Evolutionary conservation across 2,797 vertebrate species (phyloP), one percentile per base, ranked within the genome.

Genomic region (Propithecus deckenii): DNA sequence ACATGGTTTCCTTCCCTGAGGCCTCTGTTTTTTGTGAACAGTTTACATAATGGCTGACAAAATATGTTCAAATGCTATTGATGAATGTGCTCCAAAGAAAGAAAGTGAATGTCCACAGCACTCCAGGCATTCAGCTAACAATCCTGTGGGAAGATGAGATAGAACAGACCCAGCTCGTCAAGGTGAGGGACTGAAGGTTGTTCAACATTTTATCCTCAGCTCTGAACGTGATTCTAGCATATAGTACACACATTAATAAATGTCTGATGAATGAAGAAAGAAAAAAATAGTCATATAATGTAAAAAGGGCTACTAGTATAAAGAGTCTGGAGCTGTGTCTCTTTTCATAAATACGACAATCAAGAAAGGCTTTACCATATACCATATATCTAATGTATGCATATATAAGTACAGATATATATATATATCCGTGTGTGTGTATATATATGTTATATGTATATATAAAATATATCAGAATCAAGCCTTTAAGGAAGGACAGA

Each of bases 341-440:
- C 22, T 91, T 93, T 95, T 87, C 67, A 65, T 71, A 96, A 84
- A 35, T 38, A 67, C 46, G 35, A 87, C 11, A 89, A 23, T 35
- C 28, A 79, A 71, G 65, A 38, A 74, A 84, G 25, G 61, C 22
- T 74, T 20, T 52, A 38, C 15, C 20, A 75, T 57, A 65, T 5
- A 41, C 20, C 17, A 43, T 14, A n/a, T 23, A 76, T 41, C 65
- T 55, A 14, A n/a, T 22, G 41, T 23, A 23, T 30, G 30, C 22
- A 11, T 17, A 65, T 22, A 25, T 59, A 59, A 12, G 57, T 59
- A 59, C 57, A n/a, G 2, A 30, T 3, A 23, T 11, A 10, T 3
- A 10, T 3, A 59, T 6, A 22, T 4, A 18, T 11, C 13, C 3
- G 13, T 14, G 50, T 17, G 23, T 48, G 17, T 18, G 61, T 17